A percentile compares a stretch with the other conserved stretches of the same genome.
Conservation (phyloP, 2,113 vertebrate species). For the Forbesichthys agassizii region DNA sequence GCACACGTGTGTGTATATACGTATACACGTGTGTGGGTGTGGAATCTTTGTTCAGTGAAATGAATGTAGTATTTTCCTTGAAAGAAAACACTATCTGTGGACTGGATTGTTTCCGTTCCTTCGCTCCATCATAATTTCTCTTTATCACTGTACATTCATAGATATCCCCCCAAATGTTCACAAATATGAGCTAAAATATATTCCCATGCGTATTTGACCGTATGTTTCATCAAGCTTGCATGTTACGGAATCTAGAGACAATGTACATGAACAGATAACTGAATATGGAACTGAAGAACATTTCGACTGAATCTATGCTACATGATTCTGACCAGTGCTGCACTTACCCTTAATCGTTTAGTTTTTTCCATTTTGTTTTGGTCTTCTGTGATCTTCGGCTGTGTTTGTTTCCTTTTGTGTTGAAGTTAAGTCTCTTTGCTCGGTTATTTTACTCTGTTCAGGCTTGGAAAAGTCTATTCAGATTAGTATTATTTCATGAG, state of each 20-base stretch:
- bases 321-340: conserved; percentile 87
- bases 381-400: conserved; percentile 62
- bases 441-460: conserved; percentile 69
- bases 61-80: conserved; percentile 82
- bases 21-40: conserved; percentile 56
- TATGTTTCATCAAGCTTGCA: conserved; percentile 86
- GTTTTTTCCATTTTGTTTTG: conserved; percentile 57
- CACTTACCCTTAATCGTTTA: conserved; percentile 77
- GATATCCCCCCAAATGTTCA: background rate
- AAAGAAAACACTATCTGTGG: conserved; percentile 79
- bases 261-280: conserved; percentile 85
- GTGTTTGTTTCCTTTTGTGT: conserved; percentile 70
- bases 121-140: background rate
- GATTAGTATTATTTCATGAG: conserved; percentile 73
- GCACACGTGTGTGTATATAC: background rate
- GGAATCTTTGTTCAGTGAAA: conserved; percentile 84
- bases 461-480: conserved; percentile 63
- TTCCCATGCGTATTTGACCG: conserved; percentile 86
- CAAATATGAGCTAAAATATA: conserved; percentile 86
- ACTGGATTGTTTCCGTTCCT: conserved; percentile 64
- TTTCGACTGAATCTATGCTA: conserved; percentile 71
- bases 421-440: conserved; percentile 66
- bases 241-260: conserved; percentile 85
- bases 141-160: background rate
- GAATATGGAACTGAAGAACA: conserved; percentile 75